These are phyloP conservation scores for Scaptomyza graminum DNA, from an alignment of 1,140 invertebrate genomes.

Conservation along the genomic window DNA sequence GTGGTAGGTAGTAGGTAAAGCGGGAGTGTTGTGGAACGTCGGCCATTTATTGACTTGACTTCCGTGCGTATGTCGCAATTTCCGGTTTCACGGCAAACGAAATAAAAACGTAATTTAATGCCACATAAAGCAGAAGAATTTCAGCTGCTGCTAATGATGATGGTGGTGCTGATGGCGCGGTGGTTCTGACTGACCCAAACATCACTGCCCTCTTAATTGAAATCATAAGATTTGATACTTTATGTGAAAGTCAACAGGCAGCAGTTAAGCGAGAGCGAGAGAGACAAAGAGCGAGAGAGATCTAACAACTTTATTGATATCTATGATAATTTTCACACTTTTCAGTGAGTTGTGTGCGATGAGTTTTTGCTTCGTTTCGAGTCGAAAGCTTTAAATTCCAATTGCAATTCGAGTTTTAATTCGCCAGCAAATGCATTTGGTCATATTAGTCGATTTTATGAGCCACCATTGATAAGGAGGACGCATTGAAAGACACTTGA, in stretches of 20 bases:
- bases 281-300: constrained; percentile 32
- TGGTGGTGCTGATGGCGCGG: neutral
- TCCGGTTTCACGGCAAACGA: constrained; percentile 77
- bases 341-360: constrained; percentile 50
- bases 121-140: constrained; percentile 37
- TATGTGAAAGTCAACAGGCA: constrained; percentile 33
- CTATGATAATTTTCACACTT: constrained; percentile 79
- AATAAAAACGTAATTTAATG: constrained; percentile 82
- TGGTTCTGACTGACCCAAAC: constrained; percentile 3
- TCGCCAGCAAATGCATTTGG: constrained; percentile 58
- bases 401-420: constrained; percentile 20
- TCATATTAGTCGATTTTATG: constrained; percentile 70
- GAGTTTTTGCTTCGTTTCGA: constrained; percentile 27
- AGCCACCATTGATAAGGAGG: constrained; percentile 53
- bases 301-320: constrained; percentile 77
- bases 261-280: constrained; percentile 54
- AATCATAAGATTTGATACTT: constrained; percentile 73
- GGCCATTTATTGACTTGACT: constrained; percentile 78
- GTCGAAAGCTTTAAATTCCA: neutral
- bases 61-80: constrained; percentile 82
- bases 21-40: constrained; percentile 19
- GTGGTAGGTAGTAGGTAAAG: constrained; percentile 5
- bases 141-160: neutral
- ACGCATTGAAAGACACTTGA: constrained; percentile 24
- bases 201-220: constrained; percentile 59